Evolutionary conservation across 2,888 invertebrate genomes (phyloP).

Genomic region (Drosophila eohydei): DNA sequence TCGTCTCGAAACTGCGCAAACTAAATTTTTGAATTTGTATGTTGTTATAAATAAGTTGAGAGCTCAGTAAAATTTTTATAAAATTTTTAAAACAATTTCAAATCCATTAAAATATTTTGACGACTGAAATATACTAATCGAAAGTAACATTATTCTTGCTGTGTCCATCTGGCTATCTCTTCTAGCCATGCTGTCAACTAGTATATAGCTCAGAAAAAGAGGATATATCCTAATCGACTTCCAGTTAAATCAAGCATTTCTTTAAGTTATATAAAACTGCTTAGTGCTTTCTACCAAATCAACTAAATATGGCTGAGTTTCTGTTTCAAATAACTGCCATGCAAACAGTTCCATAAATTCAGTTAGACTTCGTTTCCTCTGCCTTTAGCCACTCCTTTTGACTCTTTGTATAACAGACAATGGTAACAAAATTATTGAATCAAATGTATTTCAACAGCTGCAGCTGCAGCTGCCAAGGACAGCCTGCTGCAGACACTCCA

Average conservation of each 20-base stretch:
- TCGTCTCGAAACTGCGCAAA: too few species aligned
- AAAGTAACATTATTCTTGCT: neutral
- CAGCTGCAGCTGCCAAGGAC: neutral
- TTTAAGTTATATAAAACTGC: neutral
- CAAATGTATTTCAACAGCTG: neutral
- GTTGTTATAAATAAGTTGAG: too few species aligned
- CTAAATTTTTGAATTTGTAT: too few species aligned
- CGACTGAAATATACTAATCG: neutral
- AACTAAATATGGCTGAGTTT: too few species aligned
- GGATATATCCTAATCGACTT: neutral
- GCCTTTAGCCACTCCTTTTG: neutral
- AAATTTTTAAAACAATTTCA: too few species aligned
- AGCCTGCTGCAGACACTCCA: neutral
- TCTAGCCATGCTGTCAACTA: too few species aligned
- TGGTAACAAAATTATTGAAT: constrained; percentile 8
- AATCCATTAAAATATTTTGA: too few species aligned
- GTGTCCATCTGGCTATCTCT: neutral
- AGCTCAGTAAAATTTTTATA: too few species aligned
- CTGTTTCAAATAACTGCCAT: neutral
- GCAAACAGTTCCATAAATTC: neutral
- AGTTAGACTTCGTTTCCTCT: neutral
- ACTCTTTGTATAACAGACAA: neutral
- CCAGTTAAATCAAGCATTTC: neutral
- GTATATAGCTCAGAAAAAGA: neutral
- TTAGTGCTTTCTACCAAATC: neutral